Conservation (phyloP, 2,888 invertebrate species). For the Rhagophthalmus giganteus region DNA sequence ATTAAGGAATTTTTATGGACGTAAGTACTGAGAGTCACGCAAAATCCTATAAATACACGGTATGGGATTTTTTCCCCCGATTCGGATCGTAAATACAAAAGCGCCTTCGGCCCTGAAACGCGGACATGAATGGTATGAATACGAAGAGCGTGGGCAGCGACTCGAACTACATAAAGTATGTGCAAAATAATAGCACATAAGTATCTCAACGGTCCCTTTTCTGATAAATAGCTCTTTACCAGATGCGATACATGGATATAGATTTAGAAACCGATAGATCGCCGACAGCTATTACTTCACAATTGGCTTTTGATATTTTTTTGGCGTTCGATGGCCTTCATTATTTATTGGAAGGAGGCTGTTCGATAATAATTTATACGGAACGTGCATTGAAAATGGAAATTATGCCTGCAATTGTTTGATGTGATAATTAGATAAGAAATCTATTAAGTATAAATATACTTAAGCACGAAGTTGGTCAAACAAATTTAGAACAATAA, state of each 20-base stretch:
- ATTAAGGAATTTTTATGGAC: slow-evolving; percentile 2
- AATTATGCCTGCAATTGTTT: no score
- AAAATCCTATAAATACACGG: slow-evolving; percentile 25
- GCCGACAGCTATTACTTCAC: no score
- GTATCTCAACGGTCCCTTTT: slow-evolving; percentile 39
- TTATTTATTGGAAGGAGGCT: no score
- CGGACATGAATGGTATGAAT: slow-evolving; percentile 38
- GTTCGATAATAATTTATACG: no score
- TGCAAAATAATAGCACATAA: slow-evolving; percentile 46
- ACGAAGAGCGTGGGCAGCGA: slow-evolving; percentile 43
- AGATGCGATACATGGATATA: slow-evolving; percentile 17
- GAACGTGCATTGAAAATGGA: no score
- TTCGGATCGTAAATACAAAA: slow-evolving; percentile 36
- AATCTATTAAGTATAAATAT: no score
- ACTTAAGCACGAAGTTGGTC: no score
- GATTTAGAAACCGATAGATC: slow-evolving; percentile 29
- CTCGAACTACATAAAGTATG: slow-evolving; percentile 45
- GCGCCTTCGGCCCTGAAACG: slow-evolving; percentile 22
- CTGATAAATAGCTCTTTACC: slow-evolving; percentile 36
- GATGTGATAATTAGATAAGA: no score
- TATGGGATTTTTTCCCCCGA: slow-evolving; percentile 21
- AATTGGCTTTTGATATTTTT: no score
- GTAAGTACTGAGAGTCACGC: slow-evolving; percentile 20
- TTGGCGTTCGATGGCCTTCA: no score
- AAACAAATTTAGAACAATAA: no score